phyloP scores from a whole-genome alignment of 2,888 invertebrate species.

The Laspeyria flexula region DNA sequence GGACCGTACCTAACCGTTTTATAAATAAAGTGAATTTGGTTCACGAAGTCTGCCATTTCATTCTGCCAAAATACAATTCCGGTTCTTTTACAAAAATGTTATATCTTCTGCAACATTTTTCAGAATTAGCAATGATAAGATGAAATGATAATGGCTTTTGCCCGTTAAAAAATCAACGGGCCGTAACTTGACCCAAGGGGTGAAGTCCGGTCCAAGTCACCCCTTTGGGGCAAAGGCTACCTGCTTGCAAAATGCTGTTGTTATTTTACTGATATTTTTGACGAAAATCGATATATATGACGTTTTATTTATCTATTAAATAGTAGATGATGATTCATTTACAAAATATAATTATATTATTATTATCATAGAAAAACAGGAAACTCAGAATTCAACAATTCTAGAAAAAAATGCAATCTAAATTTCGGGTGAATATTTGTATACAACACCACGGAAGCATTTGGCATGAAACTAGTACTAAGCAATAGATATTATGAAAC shows the following conservation, averaged over 20 bases:
- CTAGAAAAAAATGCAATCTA: too few species aligned
- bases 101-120: conserved; percentile 34
- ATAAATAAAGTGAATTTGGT: not conserved
- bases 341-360: too few species aligned
- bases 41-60: not conserved
- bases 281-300: not conserved
- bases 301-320: too few species aligned
- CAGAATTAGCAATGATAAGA: conserved; percentile 41
- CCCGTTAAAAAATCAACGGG: conserved; percentile 40
- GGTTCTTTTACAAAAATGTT: conserved; percentile 10
- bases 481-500: too few species aligned
- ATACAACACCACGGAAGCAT: too few species aligned
- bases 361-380: too few species aligned
- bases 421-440: too few species aligned
- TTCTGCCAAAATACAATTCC: not conserved
- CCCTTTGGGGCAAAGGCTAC: conserved; percentile 28
- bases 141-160: conserved; percentile 41
- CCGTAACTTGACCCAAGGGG: conserved; percentile 37
- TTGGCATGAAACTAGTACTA: too few species aligned
- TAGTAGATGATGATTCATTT: too few species aligned
- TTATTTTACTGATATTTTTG: conserved; percentile 27
- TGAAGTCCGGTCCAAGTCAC: conserved; percentile 17
- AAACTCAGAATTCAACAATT: too few species aligned
- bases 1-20: too few species aligned
- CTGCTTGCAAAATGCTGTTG: conserved; percentile 24